Evolutionary conservation across 2,797 vertebrate genomes (phyloP), one percentile per base, ranked within the genome.

Genomic region (Peromyscus melanophrys): DNA sequence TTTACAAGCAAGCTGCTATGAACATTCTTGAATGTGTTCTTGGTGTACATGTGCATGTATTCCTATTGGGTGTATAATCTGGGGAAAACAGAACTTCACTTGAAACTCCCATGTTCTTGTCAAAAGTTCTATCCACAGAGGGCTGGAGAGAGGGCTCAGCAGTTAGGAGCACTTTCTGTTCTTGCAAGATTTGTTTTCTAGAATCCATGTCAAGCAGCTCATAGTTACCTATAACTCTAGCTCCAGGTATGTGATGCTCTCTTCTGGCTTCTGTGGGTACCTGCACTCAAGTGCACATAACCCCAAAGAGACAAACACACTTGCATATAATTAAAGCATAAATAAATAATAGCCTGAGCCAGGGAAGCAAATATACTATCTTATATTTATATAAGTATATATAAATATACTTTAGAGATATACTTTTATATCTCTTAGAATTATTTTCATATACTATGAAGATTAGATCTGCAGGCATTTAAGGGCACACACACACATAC

Each of bases 341-440:
- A 81, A 57, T n/a, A 43, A 43, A 8, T 63, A 63, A 63, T 63
- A 43, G 14, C 37, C 14, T 17, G 5, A 86, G 55, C 43, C 23
- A 78, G 25, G 57, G 46, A 80, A 84, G 71, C 19, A 94, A 81
- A 95, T 23, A 59, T 0, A 43, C 19, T 0, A 40, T 40, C 40
- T 40, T 40, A 40, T 40, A 40, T 40, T 40, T 40, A 40, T 40
- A 40, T 40, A 40, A 40, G 40, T 4, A 40, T 40, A 40, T 40
- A 40, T 40, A 94, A 81, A 95, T 23, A 59, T 0, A 43, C 19
- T 0, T 7, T 46, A 81, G 57, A 90, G 19, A 82, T 73, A 11
- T 75, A 76, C 27, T 88, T 94, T 92, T 23, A 46, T 13, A 61
- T 92, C 10, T 61, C 69, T 93, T 80, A 80, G 90, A 80, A 92